phyloP scores from a whole-genome alignment of 1,140 invertebrate species.

The Berghia stephanieae region DNA sequence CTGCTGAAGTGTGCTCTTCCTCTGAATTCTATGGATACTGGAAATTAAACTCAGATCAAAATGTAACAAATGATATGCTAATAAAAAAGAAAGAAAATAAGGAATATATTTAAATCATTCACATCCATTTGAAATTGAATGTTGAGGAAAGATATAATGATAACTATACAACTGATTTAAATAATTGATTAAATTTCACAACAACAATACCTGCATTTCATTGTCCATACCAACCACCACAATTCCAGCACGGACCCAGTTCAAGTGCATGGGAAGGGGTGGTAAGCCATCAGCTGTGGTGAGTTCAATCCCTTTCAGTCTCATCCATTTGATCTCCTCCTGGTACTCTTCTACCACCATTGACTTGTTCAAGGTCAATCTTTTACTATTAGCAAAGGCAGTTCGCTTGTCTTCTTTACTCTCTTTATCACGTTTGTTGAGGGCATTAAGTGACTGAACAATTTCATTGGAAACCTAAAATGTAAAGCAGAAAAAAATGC shows the following conservation, averaged over 20 bases:
- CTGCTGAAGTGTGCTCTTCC: too few species aligned
- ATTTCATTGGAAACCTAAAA: constrained; percentile 31
- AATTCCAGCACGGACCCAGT: constrained; percentile 97
- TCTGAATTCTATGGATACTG: too few species aligned
- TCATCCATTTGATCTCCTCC: constrained; percentile 85
- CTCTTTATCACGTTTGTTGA: constrained; percentile 6
- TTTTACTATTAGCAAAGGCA: constrained; percentile 26
- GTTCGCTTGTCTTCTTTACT: constrained; percentile 29
- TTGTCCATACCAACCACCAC: constrained; percentile 99
- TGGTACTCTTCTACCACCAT: constrained; percentile 57
- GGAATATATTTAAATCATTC: too few species aligned
- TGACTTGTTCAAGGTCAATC: constrained; percentile 42
- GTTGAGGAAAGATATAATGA: too few species aligned
- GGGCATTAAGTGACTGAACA: constrained; percentile 8
- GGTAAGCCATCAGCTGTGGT: constrained; percentile 94
- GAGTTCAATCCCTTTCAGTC: constrained; percentile 88
- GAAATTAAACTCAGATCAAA: too few species aligned
- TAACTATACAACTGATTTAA: too few species aligned
- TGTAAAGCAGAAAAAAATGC: not conserved
- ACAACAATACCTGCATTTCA: constrained; percentile 92
- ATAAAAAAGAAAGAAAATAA: too few species aligned
- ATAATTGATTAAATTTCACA: too few species aligned
- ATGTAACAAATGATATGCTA: too few species aligned
- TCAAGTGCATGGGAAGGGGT: constrained; percentile 96
- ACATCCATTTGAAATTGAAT: too few species aligned